Percentiles rank a stretch among this genome's conserved stretches.
Conservation (phyloP, 2,797 vertebrate genomes). For the Anisognathus igniventris region DNA sequence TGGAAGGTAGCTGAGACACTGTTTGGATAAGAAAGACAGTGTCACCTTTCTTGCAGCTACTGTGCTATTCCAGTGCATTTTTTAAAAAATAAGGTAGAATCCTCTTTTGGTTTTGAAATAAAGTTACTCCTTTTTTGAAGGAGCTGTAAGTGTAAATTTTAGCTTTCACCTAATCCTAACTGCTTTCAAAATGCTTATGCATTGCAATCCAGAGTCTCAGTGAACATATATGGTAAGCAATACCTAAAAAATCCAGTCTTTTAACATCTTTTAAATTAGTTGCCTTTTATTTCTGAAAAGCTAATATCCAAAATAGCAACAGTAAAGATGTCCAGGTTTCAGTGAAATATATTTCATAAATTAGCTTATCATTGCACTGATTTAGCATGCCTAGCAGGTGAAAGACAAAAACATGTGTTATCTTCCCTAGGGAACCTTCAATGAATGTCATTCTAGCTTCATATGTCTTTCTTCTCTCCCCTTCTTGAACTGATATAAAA, state of each 20-base stretch:
- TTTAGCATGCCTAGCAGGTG: constrained; percentile 97
- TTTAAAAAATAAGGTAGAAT: not conserved
- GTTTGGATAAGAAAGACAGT: not conserved
- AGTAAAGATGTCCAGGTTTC: constrained; percentile 88
- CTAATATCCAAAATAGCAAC: constrained; percentile 87
- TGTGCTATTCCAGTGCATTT: not conserved
- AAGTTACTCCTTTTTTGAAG: not conserved
- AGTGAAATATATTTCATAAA: constrained; percentile 87
- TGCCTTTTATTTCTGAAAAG: constrained; percentile 77
- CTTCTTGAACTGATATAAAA: constrained; percentile 90
- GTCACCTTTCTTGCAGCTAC: not conserved
- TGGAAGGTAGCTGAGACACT: not conserved
- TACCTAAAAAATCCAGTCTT: constrained; percentile 49
- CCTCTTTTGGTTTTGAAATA: not conserved
- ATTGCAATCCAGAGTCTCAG: constrained; percentile 5
- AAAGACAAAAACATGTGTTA: constrained; percentile 91
- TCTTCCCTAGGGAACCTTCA: constrained; percentile 82
- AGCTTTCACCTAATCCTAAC: constrained; percentile 24
- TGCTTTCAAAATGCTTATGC: constrained; percentile 17
- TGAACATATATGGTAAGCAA: not conserved
- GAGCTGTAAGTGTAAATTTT: constrained; percentile 1
- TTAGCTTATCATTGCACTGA: constrained; percentile 93
- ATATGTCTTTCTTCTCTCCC: constrained; percentile 81
- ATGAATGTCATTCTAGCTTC: constrained; percentile 85
- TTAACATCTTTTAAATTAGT: constrained; percentile 72